Base-by-base conservation (phyloP, 2,888 invertebrate species). In the Sarcophaga variegata region DNA sequence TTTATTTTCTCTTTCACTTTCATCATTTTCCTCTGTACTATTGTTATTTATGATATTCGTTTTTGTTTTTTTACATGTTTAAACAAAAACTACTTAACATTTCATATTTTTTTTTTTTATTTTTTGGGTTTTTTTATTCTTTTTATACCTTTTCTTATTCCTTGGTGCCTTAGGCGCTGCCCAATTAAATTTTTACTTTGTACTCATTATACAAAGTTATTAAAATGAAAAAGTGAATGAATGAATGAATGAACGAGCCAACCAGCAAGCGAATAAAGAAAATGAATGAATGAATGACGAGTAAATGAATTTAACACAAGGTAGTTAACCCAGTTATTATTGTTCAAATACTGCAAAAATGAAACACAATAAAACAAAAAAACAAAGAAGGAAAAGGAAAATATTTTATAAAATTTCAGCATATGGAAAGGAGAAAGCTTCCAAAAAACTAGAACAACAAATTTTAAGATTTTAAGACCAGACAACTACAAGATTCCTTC, bases 161-260 rank as follows among this genome's bases (percentile, higher is more conserved):
- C 67, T 64, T 66, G 77, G 81, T 54, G 83, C 85, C 81, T 78
- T 67, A 82, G 78, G 82, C 85, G 70, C 37, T 85, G 80, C 76
- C 81, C 85, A 85, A 85, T 85, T 85, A 85, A 85, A 74, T 85
- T 85, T 75, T 85, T 81, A 81, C 85, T 85, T 85, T 85, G 85
- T 85, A 47, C 85, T 81, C 81, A 85, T 85, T 81, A 37, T 37
- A 81, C 60, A 81, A 72, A 81, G 85, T 67, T 81, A 81, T 85
- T 77, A 77, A 81, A 85, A 81, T 71, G 85, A 81, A 85, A 54
- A 66, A 77, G 72, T 59, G 47, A 74, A 69, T 54, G 62, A 69
- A 79, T 74, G 69, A 37, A 60, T 37, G 72, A 72, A 66, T 66
- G 71, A 60, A 71, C n/a, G 22, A 66, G 17, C 54, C 59, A 72